Conservation (phyloP, 2,888 invertebrate genomes). For the Oscheius sp. region DNA sequence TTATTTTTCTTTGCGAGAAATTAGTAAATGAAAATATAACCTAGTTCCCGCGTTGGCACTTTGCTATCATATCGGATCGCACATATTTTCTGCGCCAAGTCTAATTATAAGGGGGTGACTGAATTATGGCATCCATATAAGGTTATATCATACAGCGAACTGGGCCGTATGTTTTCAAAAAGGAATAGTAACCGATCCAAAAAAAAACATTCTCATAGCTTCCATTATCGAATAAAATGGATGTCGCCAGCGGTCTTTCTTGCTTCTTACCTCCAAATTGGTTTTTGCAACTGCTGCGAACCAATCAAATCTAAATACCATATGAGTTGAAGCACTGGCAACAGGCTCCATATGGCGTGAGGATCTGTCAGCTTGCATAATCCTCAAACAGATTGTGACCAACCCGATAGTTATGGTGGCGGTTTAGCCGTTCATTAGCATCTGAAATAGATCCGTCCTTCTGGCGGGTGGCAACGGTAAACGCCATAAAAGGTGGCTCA, state of each 20-base stretch:
- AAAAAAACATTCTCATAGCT: constrained; percentile 10
- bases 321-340: constrained; percentile 20
- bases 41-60: not conserved
- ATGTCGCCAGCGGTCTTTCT: no score
- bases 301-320: constrained; percentile 24
- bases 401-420: no score
- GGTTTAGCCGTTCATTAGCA: constrained; percentile 13
- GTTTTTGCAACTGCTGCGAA: constrained; percentile 8
- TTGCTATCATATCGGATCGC: constrained; percentile 29
- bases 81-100: constrained; percentile 23
- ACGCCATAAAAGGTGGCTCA: not conserved
- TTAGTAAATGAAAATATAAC: not conserved
- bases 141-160: constrained; percentile 11
- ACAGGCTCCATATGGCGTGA: constrained; percentile 21
- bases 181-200: constrained; percentile 1
- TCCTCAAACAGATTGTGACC: constrained; percentile 7
- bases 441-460: not conserved
- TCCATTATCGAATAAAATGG: constrained; percentile 15
- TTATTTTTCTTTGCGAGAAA: not conserved
- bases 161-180: not conserved
- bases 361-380: constrained; percentile 18
- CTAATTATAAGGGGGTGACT: constrained; percentile 27
- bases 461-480: constrained; percentile 2
- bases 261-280: constrained; percentile 9
- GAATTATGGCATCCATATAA: constrained; percentile 9